Evolutionary conservation across 2,888 invertebrate genomes (phyloP), one percentile per base, ranked within the genome.

Genomic region (Orchesella flavescens): DNA sequence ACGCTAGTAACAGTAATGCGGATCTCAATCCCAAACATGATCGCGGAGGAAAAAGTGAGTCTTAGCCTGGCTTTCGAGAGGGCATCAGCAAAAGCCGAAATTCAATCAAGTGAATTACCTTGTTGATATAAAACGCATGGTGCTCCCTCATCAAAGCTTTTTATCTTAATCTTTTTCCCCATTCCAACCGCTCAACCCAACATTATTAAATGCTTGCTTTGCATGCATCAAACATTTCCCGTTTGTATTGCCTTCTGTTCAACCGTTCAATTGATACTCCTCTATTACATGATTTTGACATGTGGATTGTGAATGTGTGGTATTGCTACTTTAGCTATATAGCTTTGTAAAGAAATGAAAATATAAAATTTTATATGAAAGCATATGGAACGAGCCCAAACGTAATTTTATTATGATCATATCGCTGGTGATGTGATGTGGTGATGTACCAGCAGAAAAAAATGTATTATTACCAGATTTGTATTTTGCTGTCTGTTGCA

Each of bases 121-220:
- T 78, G 78, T 78, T 78, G 78, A 69, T 68, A 61, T 43, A 69
- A 78, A 78, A 61, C 78, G 46, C 78, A 71, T 78, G 61, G 68
- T 78, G 55, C 43, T 77, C 61, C 66, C 43, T 77, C 61, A 69
- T n/a, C 10, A 78, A 78, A 61, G 63, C 59, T 57, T 49, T 78
- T 78, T 78, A 78, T 78, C 69, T 78, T 59, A 71, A 69, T 71
- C 63, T 78, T 71, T 21, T 19, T 19, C 21, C 61, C 21, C 21
- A 13, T 19, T 61, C 12, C 55, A 17, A n/a, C 55, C 55, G 55
- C 55, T n/a, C 17, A 55, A 55, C 15, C 55, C 55, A 55, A 55
- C 55, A 55, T 55, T 55, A 17, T 34, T 34, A 34, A 34, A 34
- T 34, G 34, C 34, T 34, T n/a, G 7, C 34, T 34, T 4, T 34